Evolutionary conservation across 1,140 invertebrate genomes (phyloP), one percentile per base, ranked within the genome.

Genomic region (Drosophila ironensis): DNA sequence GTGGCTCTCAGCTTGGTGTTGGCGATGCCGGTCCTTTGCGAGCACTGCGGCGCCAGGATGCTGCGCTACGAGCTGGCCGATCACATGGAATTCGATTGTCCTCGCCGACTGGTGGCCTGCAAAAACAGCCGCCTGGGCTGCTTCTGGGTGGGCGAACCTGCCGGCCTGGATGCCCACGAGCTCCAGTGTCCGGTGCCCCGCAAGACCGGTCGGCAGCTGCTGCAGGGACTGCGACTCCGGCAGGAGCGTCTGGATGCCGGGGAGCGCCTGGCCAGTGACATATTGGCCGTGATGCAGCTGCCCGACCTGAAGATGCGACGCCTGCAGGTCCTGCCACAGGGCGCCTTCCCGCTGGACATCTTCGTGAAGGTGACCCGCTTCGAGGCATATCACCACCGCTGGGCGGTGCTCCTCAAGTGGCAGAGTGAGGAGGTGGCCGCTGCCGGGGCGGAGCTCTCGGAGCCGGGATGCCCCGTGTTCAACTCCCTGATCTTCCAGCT

Each of bases 101-200:
- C 17, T 0, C 8, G 27, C 6, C 40, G 63, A 1, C n/a, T 45
- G 24, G 24, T 44, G 0, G n/a, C 5, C 1, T 72, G 72, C 44
- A 48, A 50, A n/a, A 69, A 53, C 19, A 40, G 22, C 3, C 63
- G 56, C 3, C 17, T 75, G 0, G 72, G 72, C 0, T 75, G 72
- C 41, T 4, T 4, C 5, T 75, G 72, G 72, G 22, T 14, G 59
- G 59, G 1, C 4, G 0, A 3, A n/a, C n/a, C n/a, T n/a, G n/a
- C n/a, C n/a, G 2, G 22, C 2, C n/a, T 20, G 4, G 2, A 1
- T 2, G 17, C 2, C 1, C 72, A 72, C 9, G 11, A 19, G 4
- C 2, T 8, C 7, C 19, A 47, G n/a, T 50, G 8, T 7, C 51
- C 41, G 1, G 6, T 37, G 6, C 7, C 3, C 0, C 6, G 9